Conservation (phyloP, 2,888 invertebrate genomes). For the Actias luna region DNA sequence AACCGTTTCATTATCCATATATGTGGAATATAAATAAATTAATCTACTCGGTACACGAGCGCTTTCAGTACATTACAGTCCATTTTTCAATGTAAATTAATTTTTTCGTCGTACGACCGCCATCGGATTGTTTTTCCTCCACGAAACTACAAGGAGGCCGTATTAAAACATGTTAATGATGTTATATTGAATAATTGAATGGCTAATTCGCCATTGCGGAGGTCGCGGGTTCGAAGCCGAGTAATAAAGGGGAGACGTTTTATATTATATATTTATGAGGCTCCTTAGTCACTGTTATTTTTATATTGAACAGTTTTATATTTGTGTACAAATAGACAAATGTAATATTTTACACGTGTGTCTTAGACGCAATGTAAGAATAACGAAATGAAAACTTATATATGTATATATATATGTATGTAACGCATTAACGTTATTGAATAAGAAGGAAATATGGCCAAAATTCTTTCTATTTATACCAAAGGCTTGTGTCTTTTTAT, state of each 20-base stretch:
- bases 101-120: slow-evolving; percentile 5
- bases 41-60: neutral
- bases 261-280: slow-evolving; percentile 2
- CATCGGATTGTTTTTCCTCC: slow-evolving; percentile 2
- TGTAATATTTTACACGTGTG: neutral
- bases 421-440: too few species aligned
- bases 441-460: too few species aligned
- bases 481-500: too few species aligned
- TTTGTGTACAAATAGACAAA: neutral
- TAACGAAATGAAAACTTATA: too few species aligned
- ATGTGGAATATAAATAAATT: neutral
- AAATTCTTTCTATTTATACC: too few species aligned
- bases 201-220: slow-evolving; percentile 38
- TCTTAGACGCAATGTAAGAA: too few species aligned
- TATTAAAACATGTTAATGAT: slow-evolving; percentile 47
- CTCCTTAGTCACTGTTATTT: neutral
- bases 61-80: neutral
- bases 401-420: too few species aligned
- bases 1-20: slow-evolving; percentile 3
- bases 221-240: slow-evolving; percentile 36
- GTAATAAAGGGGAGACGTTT: neutral
- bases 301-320: neutral
- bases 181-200: slow-evolving; percentile 49
- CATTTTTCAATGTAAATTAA: slow-evolving; percentile 8
- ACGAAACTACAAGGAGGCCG: slow-evolving; percentile 22